Base-by-base conservation (phyloP, 2,888 invertebrate genomes). In the Papilio demoleus region DNA sequence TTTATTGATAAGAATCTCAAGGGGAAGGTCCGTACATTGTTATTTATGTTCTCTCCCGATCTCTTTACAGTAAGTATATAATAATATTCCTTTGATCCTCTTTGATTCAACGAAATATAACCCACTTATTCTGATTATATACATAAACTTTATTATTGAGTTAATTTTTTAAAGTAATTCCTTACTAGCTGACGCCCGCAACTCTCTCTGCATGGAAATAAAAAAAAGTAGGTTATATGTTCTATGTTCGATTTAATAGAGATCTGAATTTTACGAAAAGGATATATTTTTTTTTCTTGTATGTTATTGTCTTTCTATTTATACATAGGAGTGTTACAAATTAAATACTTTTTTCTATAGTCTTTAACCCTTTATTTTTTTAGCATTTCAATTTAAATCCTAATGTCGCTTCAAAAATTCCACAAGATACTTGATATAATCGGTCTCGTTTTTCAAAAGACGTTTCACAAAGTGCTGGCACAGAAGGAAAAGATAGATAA, bases 61-160 rank as follows among this genome's bases (percentile, higher is more conserved):
- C 53, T 27, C 19, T 31, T 17, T 31, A 6, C 27, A 50, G n/a
- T 53, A n/a, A 3, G 27, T 31, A 53, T 14, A 50, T n/a, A 53
- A 31, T 27, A 31, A 53, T 31, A 31, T 53, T 53, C 53, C 53
- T 53, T 53, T 53, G 31, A 53, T 53, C 27, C 27, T 9, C 27
- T 53, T 27, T 53, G 53, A 53, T 53, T 31, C 31, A 9, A 24
- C 53, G 19, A 50, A 27, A 31, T 17, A 9, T 53, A 53, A 53
- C 53, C 27, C 53, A 53, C 31, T 56, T 56, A 56, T 56, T 56
- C 31, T 53, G 53, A 53, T 53, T 53, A 53, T 24, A 12, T 50
- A 50, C 22, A 42, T 17, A 2, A 31, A 31, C 31, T 56, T 56
- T 22, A 56, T 56, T 0, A 27, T 47, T 12, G 50, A 50, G 11